phyloP scores from a whole-genome alignment of 1,140 invertebrate genomes.

The Phymorhynchus buccinoides region DNA sequence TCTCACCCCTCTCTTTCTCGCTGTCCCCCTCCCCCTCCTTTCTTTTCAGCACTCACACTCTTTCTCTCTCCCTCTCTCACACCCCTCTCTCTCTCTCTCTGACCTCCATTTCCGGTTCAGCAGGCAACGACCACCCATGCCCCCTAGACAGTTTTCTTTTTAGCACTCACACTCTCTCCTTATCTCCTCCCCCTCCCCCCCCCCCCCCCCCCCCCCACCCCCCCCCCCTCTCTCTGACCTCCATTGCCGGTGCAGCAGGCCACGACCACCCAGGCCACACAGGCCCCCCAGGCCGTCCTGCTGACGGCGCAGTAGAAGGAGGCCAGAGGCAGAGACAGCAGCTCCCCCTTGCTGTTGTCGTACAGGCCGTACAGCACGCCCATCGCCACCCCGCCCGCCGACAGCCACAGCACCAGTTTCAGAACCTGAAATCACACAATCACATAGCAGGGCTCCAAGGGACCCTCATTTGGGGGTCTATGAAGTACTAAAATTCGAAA shows the following conservation, averaged over 20 bases:
- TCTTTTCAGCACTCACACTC: too few species aligned
- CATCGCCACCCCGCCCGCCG: slow-evolving; percentile 45
- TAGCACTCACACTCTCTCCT: too few species aligned
- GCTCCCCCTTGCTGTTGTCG: slow-evolving; percentile 45
- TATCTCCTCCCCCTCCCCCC: too few species aligned
- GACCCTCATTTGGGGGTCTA: too few species aligned
- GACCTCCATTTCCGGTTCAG: slow-evolving; percentile 56
- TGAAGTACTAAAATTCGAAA: too few species aligned
- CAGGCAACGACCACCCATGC: slow-evolving; percentile 74
- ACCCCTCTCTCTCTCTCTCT: too few species aligned
- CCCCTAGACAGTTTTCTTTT: slow-evolving; percentile 71
- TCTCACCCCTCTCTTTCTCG: too few species aligned
- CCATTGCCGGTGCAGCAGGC: slow-evolving; percentile 66
- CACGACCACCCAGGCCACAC: slow-evolving; percentile 73
- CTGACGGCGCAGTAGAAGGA: slow-evolving; percentile 61
- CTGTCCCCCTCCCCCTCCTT: too few species aligned
- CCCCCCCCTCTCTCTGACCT: too few species aligned
- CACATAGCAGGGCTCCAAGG: too few species aligned
- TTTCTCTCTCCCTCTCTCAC: too few species aligned
- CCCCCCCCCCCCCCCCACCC: too few species aligned
- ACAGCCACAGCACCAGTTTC: slow-evolving; percentile 45
- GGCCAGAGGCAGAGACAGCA: slow-evolving; percentile 38
- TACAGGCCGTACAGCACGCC: slow-evolving; percentile 59
- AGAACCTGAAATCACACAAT: not conserved
- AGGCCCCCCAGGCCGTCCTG: slow-evolving; percentile 70